Base-by-base conservation (phyloP, 2,888 invertebrate species). In the Baccha elongata region DNA sequence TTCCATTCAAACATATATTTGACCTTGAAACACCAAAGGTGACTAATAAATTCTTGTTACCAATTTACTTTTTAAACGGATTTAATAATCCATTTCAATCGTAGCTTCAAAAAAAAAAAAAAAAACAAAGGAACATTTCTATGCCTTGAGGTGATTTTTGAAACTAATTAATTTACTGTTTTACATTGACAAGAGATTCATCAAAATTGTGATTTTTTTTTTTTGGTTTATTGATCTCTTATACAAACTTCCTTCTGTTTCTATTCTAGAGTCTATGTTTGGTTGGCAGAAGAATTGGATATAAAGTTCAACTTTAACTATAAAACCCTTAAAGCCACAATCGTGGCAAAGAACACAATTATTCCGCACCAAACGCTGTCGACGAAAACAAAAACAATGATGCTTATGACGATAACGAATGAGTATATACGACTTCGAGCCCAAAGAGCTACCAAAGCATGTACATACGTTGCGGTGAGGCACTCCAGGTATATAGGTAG, bases 331-430 rank as follows among this genome's bases (percentile, higher is more conserved):
- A 19, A 26, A 40, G 79, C 53, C 46, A 68, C 53, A 37, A 73
- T 68, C 74, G 48, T 74, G 55, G 55, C 53, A 29, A 55, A 50
- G 72, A 64, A 64, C 42, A 68, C 67, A 73, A 80, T 74, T 73
- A 80, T 62, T 64, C 74, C 67, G 29, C 60, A 79, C 67, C 79
- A 32, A 42, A 60, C 44, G 55, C 32, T 60, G 58, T 35, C 23
- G 37, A 13, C 26, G 40, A 32, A 40, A 7, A 19, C 48, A 40
- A 73, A 29, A 48, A 50, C 35, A 58, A 50, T 46, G 74, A 62
- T 32, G 46, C 26, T 10, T 29, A 55, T 40, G 62, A 62, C 46
- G 62, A 60, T 46, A 46, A 17, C 40, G 52, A 62, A 46, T 15
- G 32, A 42, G n/a, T n/a, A n/a, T n/a, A 32, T 19, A 53, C 52